Conservation (phyloP, 2,797 vertebrate species). For the Sebastes jordani region DNA sequence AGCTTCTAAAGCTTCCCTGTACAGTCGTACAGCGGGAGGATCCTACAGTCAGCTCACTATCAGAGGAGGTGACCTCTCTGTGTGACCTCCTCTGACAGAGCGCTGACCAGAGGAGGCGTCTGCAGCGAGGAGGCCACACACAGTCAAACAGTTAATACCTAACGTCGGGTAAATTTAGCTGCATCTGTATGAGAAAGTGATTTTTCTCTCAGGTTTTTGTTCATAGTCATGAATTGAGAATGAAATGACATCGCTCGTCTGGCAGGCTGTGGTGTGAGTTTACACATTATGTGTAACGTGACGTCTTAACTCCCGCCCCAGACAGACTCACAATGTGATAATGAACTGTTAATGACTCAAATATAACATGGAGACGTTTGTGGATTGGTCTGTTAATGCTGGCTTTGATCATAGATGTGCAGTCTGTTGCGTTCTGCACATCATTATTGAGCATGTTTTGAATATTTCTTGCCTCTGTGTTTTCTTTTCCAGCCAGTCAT, state of each 20-base stretch:
- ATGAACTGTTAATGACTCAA: slow-evolving; percentile 3
- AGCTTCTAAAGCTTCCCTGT: slow-evolving; percentile 25
- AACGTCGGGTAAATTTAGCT: neutral
- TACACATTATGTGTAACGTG: neutral
- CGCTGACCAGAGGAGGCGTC: neutral
- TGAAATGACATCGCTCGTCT: neutral
- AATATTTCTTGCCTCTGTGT: neutral
- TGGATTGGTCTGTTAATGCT: neutral
- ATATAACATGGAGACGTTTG: neutral
- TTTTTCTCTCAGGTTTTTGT: neutral
- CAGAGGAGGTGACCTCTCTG: slow-evolving; percentile 75
- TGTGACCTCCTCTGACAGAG: slow-evolving; percentile 9
- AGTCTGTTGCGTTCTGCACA: neutral
- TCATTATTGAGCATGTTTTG: neutral
- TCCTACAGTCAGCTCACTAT: slow-evolving; percentile 76
- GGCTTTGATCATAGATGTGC: neutral
- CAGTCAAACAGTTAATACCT: neutral
- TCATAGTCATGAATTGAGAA: neutral
- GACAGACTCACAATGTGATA: slow-evolving; percentile 7
- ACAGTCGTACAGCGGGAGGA: slow-evolving; percentile 78
- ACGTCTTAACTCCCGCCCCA: neutral
- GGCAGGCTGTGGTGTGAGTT: neutral
- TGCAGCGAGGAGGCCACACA: neutral
- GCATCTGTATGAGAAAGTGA: neutral
- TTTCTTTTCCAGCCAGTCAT: slow-evolving; percentile 67